Evolutionary conservation across 1,140 invertebrate genomes (phyloP), one percentile per base, ranked within the genome.

Genomic region (Vanessa tameamea): DNA sequence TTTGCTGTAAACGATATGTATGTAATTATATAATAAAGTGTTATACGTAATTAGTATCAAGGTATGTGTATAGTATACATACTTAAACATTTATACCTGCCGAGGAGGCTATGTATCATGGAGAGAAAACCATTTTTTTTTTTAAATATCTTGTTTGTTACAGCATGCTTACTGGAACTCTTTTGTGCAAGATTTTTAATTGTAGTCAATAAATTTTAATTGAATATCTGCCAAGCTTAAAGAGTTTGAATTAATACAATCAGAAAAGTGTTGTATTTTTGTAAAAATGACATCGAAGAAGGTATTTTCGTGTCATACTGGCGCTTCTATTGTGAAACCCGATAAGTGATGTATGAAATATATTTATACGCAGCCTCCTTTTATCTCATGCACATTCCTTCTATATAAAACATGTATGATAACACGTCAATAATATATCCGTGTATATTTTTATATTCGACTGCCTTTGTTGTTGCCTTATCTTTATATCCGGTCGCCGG

Each of bases 381-480:
- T 14, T 26, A 59, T 26, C 23, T 68, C 65, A 31, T 23, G 55
- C 55, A 57, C 65, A 68, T 68, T 68, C 65, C 65, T 68, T 68
- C 12, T 31, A 67, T 50, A 50, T 26, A 31, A 66, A 16, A 68
- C 48, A 51, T 51, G 13, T 51, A 50, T 0, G 31, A 57, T 57
- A 0, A 23, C 11, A 23, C 53, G n/a, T 43, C 50, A 55, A 64
- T 31, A 31, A 31, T 57, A 64, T 67, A 76, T 37, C 69, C 72
- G 73, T 79, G 72, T 79, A 81, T 81, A 83, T 83, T 83, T 83
- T 79, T 81, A 57, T 81, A 83, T 79, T 26, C 68, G 70, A 78
- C 78, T 75, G 82, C 82, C 82, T 83, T 80, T 75, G 78, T 82
- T 78, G 81, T 77, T 83, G 80, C 82, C 78, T 82, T 82, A 80